These are phyloP conservation scores for Tenualosa ilisha DNA, from an alignment of 2,797 vertebrate species.

Conservation along the genomic window DNA sequence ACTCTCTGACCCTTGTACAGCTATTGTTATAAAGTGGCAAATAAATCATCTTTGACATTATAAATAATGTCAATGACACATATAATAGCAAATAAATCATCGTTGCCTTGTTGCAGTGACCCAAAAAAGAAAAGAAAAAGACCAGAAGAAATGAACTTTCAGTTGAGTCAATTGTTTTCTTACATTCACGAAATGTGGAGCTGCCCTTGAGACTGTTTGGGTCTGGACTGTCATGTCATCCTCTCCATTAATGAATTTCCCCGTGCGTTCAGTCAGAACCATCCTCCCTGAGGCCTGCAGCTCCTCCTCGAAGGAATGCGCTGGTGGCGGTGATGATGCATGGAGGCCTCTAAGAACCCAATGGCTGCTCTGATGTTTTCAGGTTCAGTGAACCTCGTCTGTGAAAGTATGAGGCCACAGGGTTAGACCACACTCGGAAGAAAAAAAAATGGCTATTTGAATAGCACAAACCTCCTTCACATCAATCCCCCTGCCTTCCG, in stretches of 20 bases:
- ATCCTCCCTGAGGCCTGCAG: conserved; percentile 33
- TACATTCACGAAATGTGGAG: background rate
- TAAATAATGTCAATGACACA: no score
- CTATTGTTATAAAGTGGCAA: background rate
- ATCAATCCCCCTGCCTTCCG: background rate
- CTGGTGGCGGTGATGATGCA: conserved; percentile 32
- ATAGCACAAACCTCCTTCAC: background rate
- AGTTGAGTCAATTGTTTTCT: background rate
- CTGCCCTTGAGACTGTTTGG: background rate
- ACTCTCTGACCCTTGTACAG: background rate
- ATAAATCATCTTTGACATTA: background rate
- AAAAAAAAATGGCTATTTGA: background rate
- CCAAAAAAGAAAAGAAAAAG: background rate
- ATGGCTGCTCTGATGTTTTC: conserved; percentile 50
- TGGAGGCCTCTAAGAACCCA: conserved; percentile 50
- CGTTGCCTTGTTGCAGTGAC: background rate
- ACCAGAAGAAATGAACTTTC: background rate
- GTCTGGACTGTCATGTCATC: background rate
- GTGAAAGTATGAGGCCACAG: conserved; percentile 52
- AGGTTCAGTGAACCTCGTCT: conserved; percentile 54
- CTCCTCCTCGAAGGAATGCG: conserved; percentile 48
- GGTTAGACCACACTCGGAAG: conserved; percentile 24
- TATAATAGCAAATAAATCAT: background rate
- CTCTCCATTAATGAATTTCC: conserved; percentile 34
- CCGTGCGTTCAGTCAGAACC: conserved; percentile 29